Percentiles rank a stretch among this genome's conserved stretches.
phyloP scores from a whole-genome alignment of 2,888 invertebrate species.

The Cataglyphis rosenhaueri region DNA sequence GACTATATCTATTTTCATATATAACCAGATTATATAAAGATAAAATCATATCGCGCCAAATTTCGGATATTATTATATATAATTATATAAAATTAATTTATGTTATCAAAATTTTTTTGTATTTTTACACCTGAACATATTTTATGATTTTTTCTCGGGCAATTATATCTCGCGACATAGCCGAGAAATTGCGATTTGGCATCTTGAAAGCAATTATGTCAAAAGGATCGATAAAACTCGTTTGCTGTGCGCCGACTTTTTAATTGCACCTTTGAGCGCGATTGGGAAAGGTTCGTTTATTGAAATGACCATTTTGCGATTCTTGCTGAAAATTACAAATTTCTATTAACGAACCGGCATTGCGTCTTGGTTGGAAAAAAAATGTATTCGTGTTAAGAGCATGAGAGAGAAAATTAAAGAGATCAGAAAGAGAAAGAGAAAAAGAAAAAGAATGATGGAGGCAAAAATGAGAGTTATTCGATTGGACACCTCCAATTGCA shows the following conservation, averaged over 20 bases:
- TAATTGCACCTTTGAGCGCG: constrained; percentile 70
- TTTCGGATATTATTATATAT: too few species aligned
- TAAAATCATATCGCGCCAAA: too few species aligned
- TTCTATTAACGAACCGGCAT: constrained; percentile 65
- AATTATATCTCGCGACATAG: not conserved
- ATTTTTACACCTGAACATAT: too few species aligned
- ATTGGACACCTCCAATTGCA: constrained; percentile 54
- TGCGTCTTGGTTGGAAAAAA: constrained; percentile 58
- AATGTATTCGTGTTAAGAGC: not conserved
- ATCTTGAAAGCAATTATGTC: constrained; percentile 72
- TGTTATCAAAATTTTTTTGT: too few species aligned
- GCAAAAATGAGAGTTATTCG: constrained; percentile 47
- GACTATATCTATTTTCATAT: too few species aligned
- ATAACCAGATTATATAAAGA: too few species aligned
- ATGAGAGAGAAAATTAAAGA: not conserved
- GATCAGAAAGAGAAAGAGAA: not conserved
- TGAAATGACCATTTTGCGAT: constrained; percentile 57
- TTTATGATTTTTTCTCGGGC: too few species aligned
- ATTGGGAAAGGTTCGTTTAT: constrained; percentile 48
- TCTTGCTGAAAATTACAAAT: constrained; percentile 72
- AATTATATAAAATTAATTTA: too few species aligned
- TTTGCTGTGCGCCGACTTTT: constrained; percentile 69
- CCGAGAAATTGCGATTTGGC: constrained; percentile 56
- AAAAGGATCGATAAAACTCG: constrained; percentile 72
- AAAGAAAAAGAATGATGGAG: not conserved